Evolutionary conservation across 2,113 vertebrate species (phyloP).

Genomic region (Falco punctatus): DNA sequence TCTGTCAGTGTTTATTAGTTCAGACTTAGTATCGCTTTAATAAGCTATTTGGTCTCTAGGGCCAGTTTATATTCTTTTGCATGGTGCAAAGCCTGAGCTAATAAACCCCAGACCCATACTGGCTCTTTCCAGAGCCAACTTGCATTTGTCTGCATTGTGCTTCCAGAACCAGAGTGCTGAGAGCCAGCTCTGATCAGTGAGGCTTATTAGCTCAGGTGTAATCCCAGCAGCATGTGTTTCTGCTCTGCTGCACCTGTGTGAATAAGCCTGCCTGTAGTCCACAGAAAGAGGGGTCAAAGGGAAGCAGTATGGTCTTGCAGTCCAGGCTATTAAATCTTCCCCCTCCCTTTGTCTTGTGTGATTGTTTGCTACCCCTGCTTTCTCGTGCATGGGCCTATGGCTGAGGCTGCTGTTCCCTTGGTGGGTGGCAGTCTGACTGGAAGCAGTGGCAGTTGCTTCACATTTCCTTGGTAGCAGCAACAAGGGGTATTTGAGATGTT

Average conservation of each 20-base stretch:
- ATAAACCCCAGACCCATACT: conserved; percentile 42
- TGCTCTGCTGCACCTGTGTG: conserved; percentile 37
- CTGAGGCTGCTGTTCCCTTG: not conserved
- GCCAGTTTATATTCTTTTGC: conserved; percentile 3
- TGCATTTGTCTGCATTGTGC: not conserved
- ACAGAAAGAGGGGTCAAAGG: not conserved
- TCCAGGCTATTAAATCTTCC: not conserved
- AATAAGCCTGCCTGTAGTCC: not conserved
- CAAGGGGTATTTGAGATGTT: not conserved
- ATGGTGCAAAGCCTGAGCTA: conserved; percentile 44
- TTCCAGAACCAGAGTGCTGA: conserved; percentile 30
- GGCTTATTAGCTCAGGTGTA: conserved; percentile 61
- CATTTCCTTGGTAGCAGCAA: not conserved
- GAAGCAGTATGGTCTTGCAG: not conserved
- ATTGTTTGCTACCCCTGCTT: not conserved
- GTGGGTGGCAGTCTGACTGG: not conserved
- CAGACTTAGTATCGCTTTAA: conserved; percentile 42
- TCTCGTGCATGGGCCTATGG: fast-evolving
- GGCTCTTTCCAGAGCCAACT: conserved; percentile 23
- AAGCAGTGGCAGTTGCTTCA: not conserved
- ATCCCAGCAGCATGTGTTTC: conserved; percentile 18
- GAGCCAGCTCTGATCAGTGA: conserved; percentile 23
- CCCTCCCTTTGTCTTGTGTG: not conserved
- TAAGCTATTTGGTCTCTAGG: conserved; percentile 38
- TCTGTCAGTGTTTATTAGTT: conserved; percentile 45